A percentile compares a stretch with the other conserved stretches of the same genome.
Evolutionary conservation across 2,113 vertebrate genomes (phyloP).

Genomic region (Atractosteus spatula): DNA sequence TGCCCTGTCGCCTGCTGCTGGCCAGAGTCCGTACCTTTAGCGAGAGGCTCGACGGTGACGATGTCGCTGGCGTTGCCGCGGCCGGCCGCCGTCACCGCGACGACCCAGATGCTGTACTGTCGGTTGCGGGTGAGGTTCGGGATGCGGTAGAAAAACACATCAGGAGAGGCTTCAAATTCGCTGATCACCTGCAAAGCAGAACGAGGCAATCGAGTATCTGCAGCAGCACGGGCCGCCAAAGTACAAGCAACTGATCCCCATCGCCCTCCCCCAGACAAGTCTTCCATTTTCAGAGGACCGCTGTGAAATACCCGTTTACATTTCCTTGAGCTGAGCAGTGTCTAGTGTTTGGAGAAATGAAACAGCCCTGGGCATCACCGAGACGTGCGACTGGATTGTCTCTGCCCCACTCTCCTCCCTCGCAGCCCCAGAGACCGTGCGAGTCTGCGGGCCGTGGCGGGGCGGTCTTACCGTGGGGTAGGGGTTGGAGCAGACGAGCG

Average conservation of each 20-base stretch:
- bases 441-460: too few species aligned
- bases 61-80: slow-evolving; percentile 96
- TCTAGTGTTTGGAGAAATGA: not conserved
- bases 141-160: slow-evolving; percentile 90
- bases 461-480: slow-evolving; percentile 83
- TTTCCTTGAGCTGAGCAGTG: too few species aligned
- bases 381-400: too few species aligned
- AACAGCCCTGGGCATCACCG: too few species aligned
- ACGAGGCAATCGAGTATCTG: slow-evolving; percentile 39
- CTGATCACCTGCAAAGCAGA: slow-evolving; percentile 86
- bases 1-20: too few species aligned
- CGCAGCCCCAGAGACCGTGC: too few species aligned
- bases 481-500: slow-evolving; percentile 94
- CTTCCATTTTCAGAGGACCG: too few species aligned
- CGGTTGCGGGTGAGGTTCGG: slow-evolving; percentile 89
- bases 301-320: too few species aligned
- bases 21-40: slow-evolving; percentile 76
- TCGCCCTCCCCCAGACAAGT: not conserved
- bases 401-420: too few species aligned
- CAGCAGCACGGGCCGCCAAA: not conserved
- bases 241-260: too few species aligned
- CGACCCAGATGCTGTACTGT: slow-evolving; percentile 96
- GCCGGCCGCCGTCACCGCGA: slow-evolving; percentile 90
- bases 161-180: slow-evolving; percentile 95
- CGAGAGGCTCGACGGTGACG: slow-evolving; percentile 89